A percentile compares a stretch with the other conserved stretches of the same genome.
phyloP scores from a whole-genome alignment of 2,888 invertebrate genomes.

The Archips xylosteana region DNA sequence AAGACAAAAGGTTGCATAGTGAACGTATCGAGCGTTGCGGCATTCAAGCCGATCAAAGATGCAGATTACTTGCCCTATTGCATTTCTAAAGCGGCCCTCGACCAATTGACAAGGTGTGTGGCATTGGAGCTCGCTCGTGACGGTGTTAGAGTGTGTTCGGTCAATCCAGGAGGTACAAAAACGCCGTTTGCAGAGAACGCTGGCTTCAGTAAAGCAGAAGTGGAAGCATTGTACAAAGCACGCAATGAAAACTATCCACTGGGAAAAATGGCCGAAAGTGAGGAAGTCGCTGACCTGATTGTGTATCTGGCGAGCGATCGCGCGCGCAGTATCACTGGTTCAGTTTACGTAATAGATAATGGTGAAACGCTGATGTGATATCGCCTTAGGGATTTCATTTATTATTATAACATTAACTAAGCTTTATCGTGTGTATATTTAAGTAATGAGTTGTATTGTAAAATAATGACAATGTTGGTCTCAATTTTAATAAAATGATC shows the following conservation, averaged over 20 bases:
- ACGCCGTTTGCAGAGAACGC: constrained; percentile 87
- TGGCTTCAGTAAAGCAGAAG: constrained; percentile 88
- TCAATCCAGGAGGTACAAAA: constrained; percentile 97
- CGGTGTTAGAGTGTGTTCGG: constrained; percentile 94
- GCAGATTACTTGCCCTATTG: constrained; percentile 94
- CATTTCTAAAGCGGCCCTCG: constrained; percentile 96
- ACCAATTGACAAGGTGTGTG: constrained; percentile 96
- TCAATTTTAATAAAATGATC: neutral
- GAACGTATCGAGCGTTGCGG: constrained; percentile 97
- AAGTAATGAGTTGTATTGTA: neutral
- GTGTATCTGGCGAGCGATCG: constrained; percentile 95
- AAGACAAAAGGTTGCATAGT: constrained; percentile 93
- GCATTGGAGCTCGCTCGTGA: constrained; percentile 93
- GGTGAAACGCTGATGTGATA: constrained; percentile 72
- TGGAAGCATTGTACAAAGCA: constrained; percentile 89
- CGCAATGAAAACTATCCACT: constrained; percentile 94
- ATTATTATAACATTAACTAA: neutral
- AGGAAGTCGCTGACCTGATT: constrained; percentile 95
- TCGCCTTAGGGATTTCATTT: constrained; percentile 12
- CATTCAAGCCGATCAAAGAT: constrained; percentile 83
- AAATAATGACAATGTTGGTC: neutral
- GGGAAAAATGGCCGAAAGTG: constrained; percentile 91
- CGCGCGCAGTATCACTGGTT: constrained; percentile 96
- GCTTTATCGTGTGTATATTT: neutral
- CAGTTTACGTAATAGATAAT: constrained; percentile 78